Percentiles rank a stretch among this genome's conserved stretches.
Conservation (phyloP, 2,888 invertebrate species). For the Scaptomyza tumidula region DNA sequence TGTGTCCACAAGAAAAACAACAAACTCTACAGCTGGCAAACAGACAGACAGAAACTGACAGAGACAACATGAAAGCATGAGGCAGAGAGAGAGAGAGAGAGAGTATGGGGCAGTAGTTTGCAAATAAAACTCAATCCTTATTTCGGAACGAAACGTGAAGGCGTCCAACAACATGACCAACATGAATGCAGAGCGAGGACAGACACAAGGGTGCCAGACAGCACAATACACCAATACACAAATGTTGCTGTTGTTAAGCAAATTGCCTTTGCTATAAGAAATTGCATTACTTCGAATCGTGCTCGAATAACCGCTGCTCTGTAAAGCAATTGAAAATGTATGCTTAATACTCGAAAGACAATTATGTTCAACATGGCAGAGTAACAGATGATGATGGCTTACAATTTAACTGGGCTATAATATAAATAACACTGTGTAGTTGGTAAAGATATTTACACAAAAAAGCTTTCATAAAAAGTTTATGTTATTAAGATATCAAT, state of each 20-base stretch:
- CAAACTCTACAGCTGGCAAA: conserved; percentile 17
- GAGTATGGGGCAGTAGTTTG: conserved; percentile 30
- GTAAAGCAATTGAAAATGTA: background rate
- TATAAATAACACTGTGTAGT: too few relatives aligned
- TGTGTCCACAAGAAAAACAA: conserved; percentile 30
- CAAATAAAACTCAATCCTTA: conserved; percentile 61
- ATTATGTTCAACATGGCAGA: background rate
- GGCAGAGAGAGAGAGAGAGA: background rate
- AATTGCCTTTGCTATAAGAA: conserved; percentile 55
- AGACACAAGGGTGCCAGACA: conserved; percentile 6
- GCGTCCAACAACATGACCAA: conserved; percentile 29
- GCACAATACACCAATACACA: conserved; percentile 10
- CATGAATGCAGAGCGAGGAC: conserved; percentile 18
- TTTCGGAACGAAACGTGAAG: conserved; percentile 38
- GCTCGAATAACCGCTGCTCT: conserved; percentile 1
- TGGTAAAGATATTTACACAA: too few relatives aligned
- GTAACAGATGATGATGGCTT: background rate
- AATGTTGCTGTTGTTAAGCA: conserved; percentile 50
- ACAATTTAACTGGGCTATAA: background rate
- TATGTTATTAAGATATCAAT: too few relatives aligned
- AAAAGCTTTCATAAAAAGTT: too few relatives aligned
- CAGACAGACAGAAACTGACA: conserved; percentile 4
- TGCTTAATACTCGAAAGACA: background rate
- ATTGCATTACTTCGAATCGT: conserved; percentile 17
- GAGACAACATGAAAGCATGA: background rate